Percentiles rank a stretch among this genome's conserved stretches.
phyloP scores from a whole-genome alignment of 2,888 invertebrate genomes.

The Mallateleia sp. region DNA sequence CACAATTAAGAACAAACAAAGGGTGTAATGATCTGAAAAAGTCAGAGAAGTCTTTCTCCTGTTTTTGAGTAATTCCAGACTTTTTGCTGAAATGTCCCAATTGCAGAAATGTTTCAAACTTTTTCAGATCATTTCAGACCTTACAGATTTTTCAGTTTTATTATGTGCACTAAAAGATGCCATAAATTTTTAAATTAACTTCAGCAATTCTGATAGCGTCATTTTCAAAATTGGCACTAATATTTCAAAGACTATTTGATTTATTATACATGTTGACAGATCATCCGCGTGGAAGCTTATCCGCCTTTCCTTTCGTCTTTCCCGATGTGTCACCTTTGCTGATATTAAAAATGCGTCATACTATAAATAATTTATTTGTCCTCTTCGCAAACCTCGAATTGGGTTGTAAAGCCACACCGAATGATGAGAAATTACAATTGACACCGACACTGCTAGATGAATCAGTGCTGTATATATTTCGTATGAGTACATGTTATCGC shows the following conservation, averaged over 20 bases:
- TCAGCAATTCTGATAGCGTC: too few species aligned
- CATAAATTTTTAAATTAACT: too few species aligned
- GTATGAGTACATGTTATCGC: constrained; percentile 8
- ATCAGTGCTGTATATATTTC: constrained; percentile 16
- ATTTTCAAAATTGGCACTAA: too few species aligned
- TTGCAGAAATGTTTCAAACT: too few species aligned
- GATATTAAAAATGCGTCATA: neutral
- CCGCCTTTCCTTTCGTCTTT: neutral
- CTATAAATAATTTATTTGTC: neutral
- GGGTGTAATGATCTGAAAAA: too few species aligned
- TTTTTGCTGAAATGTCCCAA: too few species aligned
- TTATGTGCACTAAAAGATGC: too few species aligned
- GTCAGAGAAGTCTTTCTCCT: too few species aligned
- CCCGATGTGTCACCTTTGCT: neutral
- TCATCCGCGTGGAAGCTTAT: neutral
- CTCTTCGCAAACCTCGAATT: neutral
- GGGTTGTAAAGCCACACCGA: neutral
- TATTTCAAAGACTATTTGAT: neutral
- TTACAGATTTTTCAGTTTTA: too few species aligned
- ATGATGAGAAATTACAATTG: neutral
- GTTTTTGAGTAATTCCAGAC: too few species aligned
- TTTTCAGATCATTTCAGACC: too few species aligned
- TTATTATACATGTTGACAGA: neutral
- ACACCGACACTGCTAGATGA: neutral
- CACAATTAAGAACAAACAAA: too few species aligned